Percentiles rank a stretch among this genome's conserved stretches.
These are phyloP conservation scores for Turritopsis dohrnii DNA, from an alignment of 30 jellyfish, hydroid and myxozoan genomes.

Conservation along the genomic window DNA sequence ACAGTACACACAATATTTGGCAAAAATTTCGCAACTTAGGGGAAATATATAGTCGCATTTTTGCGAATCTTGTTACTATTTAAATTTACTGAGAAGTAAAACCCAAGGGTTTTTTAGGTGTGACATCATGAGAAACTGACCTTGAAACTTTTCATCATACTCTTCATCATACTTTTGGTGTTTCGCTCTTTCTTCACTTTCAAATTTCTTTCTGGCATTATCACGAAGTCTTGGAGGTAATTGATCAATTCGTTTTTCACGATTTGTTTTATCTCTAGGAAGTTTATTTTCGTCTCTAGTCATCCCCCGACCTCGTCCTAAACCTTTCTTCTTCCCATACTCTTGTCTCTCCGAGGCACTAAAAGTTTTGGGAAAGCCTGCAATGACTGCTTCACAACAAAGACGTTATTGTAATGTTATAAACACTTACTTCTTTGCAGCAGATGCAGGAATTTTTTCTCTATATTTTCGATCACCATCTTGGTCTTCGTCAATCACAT, in stretches of 20 bases:
- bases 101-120: too few species aligned
- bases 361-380: not conserved
- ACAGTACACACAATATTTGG: too few species aligned
- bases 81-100: too few species aligned
- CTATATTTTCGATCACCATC: constrained; percentile 1
- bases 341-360: not conserved
- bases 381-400: not conserved
- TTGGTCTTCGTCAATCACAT: not conserved
- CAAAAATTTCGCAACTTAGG: too few species aligned
- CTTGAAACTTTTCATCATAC: constrained; percentile 6
- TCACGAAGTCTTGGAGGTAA: constrained; percentile 29
- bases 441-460: not conserved
- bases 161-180: not conserved
- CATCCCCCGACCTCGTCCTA: constrained; percentile 28
- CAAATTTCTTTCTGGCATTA: constrained; percentile 14
- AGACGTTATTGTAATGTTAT: not conserved
- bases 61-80: too few species aligned
- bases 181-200: not conserved
- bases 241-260: constrained; percentile 14
- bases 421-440: not conserved
- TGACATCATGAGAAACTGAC: constrained; percentile 1
- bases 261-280: not conserved
- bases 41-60: too few species aligned
- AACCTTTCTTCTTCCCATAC: constrained; percentile 12
- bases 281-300: not conserved